These are phyloP conservation scores for Eupeodes latifasciatus DNA, from an alignment of 2,888 invertebrate genomes.

Conservation along the genomic window DNA sequence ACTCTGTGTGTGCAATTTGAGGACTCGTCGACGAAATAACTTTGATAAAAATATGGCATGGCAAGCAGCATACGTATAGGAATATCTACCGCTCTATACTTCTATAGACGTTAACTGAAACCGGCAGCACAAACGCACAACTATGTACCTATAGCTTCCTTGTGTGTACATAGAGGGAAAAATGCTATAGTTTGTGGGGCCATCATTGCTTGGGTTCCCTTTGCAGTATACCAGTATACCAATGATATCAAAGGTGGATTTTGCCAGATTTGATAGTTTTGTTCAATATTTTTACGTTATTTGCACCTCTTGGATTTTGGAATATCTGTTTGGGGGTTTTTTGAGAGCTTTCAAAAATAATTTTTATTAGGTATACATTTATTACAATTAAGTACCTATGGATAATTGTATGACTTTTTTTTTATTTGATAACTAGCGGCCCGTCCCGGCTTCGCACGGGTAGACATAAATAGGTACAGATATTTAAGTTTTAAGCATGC, in stretches of 20 bases:
- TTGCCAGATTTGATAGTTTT: not conserved
- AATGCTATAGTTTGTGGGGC: constrained; percentile 14
- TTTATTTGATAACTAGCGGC: too few species aligned
- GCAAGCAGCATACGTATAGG: constrained; percentile 62
- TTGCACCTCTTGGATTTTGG: too few species aligned
- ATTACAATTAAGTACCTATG: too few species aligned
- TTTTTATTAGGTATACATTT: too few species aligned
- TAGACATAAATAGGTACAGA: too few species aligned
- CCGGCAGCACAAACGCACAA: constrained; percentile 49
- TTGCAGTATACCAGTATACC: constrained; percentile 15
- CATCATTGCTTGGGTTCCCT: constrained; percentile 1
- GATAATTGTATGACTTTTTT: too few species aligned
- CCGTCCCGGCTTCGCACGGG: too few species aligned
- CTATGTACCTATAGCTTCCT: constrained; percentile 11
- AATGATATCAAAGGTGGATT: constrained; percentile 19
- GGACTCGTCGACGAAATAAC: constrained; percentile 77
- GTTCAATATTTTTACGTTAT: not conserved
- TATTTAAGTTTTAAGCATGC: too few species aligned
- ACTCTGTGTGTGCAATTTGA: constrained; percentile 80
- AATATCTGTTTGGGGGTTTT: too few species aligned
- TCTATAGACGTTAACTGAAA: not conserved
- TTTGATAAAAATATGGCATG: constrained; percentile 75
- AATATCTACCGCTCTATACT: not conserved
- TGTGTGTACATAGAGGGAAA: not conserved
- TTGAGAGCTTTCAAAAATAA: too few species aligned